Percentiles rank a stretch among this genome's conserved stretches.
Evolutionary conservation across 2,113 vertebrate species (phyloP).

Genomic region (Xiphophorus couchianus): DNA sequence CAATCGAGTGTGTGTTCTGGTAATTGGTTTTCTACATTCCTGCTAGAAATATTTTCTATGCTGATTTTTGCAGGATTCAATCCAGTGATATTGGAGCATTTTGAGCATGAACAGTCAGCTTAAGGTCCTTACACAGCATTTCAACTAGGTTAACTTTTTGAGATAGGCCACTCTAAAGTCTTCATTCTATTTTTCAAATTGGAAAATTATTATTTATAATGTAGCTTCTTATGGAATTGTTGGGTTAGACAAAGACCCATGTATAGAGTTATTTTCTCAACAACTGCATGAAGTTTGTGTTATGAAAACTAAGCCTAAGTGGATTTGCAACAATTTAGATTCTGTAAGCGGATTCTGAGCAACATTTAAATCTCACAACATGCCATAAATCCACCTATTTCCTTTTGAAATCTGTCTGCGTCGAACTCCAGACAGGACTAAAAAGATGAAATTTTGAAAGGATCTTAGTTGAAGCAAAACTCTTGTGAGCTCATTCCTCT

Average conservation of each 20-base stretch:
- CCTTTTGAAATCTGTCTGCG: conserved; percentile 2
- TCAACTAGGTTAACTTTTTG: too few relatives aligned
- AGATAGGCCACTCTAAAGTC: neutral
- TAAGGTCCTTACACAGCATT: too few relatives aligned
- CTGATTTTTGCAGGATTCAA: neutral
- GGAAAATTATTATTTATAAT: neutral
- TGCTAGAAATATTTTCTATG: neutral
- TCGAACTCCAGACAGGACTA: conserved; percentile 2
- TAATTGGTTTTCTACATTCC: neutral
- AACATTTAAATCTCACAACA: conserved; percentile 24
- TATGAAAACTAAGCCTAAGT: conserved; percentile 4
- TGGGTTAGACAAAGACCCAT: neutral
- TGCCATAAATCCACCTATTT: conserved; percentile 16
- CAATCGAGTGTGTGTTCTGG: neutral
- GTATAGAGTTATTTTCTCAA: neutral
- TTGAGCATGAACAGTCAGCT: too few relatives aligned
- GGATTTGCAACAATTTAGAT: conserved; percentile 24
- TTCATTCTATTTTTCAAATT: neutral
- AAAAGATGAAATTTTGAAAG: conserved; percentile 7
- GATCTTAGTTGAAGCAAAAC: conserved; percentile 3
- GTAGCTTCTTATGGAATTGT: neutral
- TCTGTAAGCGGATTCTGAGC: conserved; percentile 15
- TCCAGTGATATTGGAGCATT: neutral
- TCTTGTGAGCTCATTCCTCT: neutral
- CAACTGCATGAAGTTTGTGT: neutral